Conservation (phyloP, 2,888 invertebrate genomes). For the Branchinecta sandiegonensis region DNA sequence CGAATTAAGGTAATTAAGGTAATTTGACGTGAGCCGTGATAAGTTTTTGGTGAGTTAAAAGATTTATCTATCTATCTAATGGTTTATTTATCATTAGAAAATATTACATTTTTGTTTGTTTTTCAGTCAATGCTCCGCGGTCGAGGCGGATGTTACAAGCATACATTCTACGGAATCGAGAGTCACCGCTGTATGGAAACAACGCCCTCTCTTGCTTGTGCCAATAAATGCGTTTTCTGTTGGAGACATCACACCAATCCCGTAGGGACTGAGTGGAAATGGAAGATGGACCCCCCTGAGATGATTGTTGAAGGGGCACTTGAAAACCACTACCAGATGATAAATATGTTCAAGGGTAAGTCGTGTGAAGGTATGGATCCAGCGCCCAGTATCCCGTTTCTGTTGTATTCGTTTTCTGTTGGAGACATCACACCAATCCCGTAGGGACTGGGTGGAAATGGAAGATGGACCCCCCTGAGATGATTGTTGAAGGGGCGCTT, state of each 20-base stretch:
- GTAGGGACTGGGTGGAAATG: conserved; percentile 48
- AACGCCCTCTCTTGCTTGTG: conserved; percentile 43
- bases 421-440: conserved; percentile 40
- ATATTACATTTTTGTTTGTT: conserved; percentile 19
- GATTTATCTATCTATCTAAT: no score
- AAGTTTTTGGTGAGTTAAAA: no score
- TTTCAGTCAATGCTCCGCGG: conserved; percentile 37
- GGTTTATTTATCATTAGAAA: no score
- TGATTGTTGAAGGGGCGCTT: conserved; percentile 40
- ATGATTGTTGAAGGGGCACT: conserved; percentile 39
- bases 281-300: conserved; percentile 43
- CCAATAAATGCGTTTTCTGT: conserved; percentile 47
- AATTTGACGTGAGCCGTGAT: no score
- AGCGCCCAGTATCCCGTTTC: no score
- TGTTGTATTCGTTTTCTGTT: conserved; percentile 47
- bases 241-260: conserved; percentile 41
- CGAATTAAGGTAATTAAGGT: no score
- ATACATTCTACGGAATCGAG: conserved; percentile 46
- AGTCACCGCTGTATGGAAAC: conserved; percentile 46
- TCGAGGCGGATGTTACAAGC: conserved; percentile 45
- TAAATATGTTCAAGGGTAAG: conserved; percentile 38
- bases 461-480: conserved; percentile 42
- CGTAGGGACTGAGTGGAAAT: conserved; percentile 46
- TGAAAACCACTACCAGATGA: conserved; percentile 40
- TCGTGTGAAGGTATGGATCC: no score